phyloP scores from a whole-genome alignment of 30 jellyfish, hydroid and myxozoan genomes.

The Hydractinia echinata region DNA sequence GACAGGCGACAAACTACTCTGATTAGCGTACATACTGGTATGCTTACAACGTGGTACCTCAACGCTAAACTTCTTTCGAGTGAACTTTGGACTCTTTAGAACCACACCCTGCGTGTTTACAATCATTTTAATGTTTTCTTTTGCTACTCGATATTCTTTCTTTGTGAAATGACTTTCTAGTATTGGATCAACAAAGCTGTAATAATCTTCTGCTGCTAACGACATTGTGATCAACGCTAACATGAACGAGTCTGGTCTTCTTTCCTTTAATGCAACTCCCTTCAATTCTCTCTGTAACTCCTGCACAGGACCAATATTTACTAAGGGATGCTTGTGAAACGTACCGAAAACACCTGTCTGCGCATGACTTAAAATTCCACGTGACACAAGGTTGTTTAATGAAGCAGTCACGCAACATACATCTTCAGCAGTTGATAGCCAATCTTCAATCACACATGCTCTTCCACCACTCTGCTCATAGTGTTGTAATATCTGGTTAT shows the following conservation, averaged over 20 bases:
- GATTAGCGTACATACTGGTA: not conserved
- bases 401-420: conserved; percentile 76
- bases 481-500: conserved; percentile 52
- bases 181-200: conserved; percentile 77
- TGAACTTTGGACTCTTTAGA: conserved; percentile 70
- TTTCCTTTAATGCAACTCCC: conserved; percentile 63
- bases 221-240: conserved; percentile 76
- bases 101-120: conserved; percentile 87
- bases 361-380: conserved; percentile 65
- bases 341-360: not conserved
- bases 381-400: conserved; percentile 55
- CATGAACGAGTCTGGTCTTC: conserved; percentile 87
- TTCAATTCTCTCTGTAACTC: conserved; percentile 75
- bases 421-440: conserved; percentile 88
- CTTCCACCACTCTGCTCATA: conserved; percentile 40
- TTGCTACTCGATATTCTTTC: conserved; percentile 69
- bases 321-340: not conserved
- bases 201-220: conserved; percentile 60
- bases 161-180: conserved; percentile 67
- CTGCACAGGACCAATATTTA: conserved; percentile 55
- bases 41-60: not conserved
- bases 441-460: conserved; percentile 53
- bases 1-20: not conserved
- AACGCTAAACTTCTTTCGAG: conserved; percentile 57
- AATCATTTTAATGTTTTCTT: conserved; percentile 78